These are phyloP conservation scores for Allolobophora icterica DNA, from an alignment of 2,888 invertebrate species.

Conservation along the genomic window DNA sequence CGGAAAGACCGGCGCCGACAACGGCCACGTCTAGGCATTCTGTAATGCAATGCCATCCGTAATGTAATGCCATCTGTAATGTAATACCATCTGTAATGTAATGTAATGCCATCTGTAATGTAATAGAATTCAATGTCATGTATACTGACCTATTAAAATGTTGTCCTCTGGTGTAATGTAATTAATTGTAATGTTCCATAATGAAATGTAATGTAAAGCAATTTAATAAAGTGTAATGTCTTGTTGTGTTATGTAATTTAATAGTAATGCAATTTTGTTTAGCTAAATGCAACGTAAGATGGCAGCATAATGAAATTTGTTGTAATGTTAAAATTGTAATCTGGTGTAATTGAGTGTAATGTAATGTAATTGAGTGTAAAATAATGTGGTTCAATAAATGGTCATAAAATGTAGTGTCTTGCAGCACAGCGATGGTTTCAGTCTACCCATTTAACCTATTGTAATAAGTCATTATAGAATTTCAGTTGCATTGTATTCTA, in stretches of 20 bases:
- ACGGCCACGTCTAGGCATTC: background rate
- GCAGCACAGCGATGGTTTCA: too few relatives aligned
- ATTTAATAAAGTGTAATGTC: background rate
- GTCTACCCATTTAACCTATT: too few relatives aligned
- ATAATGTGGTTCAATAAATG: too few relatives aligned
- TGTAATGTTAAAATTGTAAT: background rate
- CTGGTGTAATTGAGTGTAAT: too few relatives aligned
- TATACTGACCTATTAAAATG: background rate
- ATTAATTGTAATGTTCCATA: background rate
- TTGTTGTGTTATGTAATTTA: background rate
- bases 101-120: too few relatives aligned
- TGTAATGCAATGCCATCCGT: background rate
- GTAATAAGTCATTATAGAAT: too few relatives aligned
- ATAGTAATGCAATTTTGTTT: background rate
- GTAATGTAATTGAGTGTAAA: too few relatives aligned
- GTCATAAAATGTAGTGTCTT: too few relatives aligned
- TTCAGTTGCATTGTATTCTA: too few relatives aligned
- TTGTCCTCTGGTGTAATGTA: background rate
- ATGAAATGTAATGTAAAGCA: background rate
- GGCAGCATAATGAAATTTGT: background rate
- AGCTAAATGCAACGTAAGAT: background rate
- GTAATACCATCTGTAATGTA: background rate
- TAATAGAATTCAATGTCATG: background rate
- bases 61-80: too few relatives aligned
- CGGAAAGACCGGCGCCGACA: slow-evolving; percentile 4